phyloP scores from a whole-genome alignment of 2,113 vertebrate genomes.

The Leucosticte australis region DNA sequence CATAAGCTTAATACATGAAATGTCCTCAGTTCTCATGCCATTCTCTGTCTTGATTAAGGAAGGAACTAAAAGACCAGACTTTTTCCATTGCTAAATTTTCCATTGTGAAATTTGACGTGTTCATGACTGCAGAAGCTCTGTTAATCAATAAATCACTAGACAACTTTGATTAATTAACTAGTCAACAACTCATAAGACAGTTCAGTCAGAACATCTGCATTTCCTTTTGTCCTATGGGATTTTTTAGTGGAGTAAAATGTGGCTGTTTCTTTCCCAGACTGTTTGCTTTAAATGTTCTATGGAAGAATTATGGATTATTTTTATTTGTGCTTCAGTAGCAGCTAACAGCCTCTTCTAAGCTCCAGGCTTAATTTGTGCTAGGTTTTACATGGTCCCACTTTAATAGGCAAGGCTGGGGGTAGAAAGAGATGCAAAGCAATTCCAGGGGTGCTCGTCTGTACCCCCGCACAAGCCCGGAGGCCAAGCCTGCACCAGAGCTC shows the following conservation, averaged over 20 bases:
- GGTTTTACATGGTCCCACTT: neutral
- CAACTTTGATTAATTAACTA: constrained; percentile 62
- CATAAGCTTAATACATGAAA: constrained; percentile 22
- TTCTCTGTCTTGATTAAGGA: constrained; percentile 43
- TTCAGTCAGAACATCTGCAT: constrained; percentile 58
- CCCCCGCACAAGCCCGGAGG: neutral
- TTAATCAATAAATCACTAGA: constrained; percentile 58
- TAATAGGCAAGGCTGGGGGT: neutral
- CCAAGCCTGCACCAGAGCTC: neutral
- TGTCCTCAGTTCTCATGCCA: constrained; percentile 21
- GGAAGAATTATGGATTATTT: constrained; percentile 50
- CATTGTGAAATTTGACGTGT: constrained; percentile 59
- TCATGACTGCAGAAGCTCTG: constrained; percentile 40
- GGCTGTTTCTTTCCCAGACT: constrained; percentile 36
- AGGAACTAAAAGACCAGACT: constrained; percentile 40
- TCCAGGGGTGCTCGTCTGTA: neutral
- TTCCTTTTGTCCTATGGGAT: constrained; percentile 48
- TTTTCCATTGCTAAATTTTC: constrained; percentile 69
- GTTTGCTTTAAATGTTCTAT: constrained; percentile 37
- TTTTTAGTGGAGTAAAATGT: constrained; percentile 23
- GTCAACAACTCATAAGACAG: constrained; percentile 57
- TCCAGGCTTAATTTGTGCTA: neutral
- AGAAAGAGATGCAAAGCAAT: neutral
- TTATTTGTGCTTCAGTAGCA: constrained; percentile 53
- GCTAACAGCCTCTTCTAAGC: neutral